Conservation (phyloP, 2,113 vertebrate genomes). For the Acrocephalus arundinaceus region DNA sequence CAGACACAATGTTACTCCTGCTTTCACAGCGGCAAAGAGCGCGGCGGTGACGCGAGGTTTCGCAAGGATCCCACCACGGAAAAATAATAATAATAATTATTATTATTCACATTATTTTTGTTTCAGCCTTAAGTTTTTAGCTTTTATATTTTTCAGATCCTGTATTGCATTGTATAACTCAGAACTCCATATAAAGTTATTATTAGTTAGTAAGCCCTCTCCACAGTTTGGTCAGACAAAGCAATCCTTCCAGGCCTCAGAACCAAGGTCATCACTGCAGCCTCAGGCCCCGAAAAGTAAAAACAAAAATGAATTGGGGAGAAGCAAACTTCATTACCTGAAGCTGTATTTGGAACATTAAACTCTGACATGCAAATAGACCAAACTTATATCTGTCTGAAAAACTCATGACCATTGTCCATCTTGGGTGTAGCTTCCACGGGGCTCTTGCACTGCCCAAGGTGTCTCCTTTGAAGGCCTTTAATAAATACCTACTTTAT, state of each 20-base stretch:
- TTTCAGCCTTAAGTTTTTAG: background rate
- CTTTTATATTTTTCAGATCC: background rate
- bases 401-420: fast-evolving
- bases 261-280: background rate
- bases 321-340: background rate
- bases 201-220: background rate
- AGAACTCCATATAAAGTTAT: background rate
- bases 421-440: background rate
- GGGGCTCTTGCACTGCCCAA: background rate
- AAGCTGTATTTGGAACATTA: background rate
- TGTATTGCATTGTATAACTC: background rate
- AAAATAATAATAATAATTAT: too few species aligned
- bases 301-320: too few species aligned
- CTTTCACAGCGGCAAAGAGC: fast-evolving
- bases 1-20: fast-evolving
- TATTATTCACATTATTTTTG: too few species aligned
- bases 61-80: background rate
- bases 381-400: background rate
- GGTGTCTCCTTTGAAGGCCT: background rate
- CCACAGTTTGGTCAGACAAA: too few species aligned
- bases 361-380: background rate
- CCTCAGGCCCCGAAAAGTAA: background rate
- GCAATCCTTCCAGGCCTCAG: background rate
- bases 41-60: too few species aligned
- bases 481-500: background rate